Conservation (phyloP, 2,113 vertebrate genomes). For the Trochalopteron elliotii region DNA sequence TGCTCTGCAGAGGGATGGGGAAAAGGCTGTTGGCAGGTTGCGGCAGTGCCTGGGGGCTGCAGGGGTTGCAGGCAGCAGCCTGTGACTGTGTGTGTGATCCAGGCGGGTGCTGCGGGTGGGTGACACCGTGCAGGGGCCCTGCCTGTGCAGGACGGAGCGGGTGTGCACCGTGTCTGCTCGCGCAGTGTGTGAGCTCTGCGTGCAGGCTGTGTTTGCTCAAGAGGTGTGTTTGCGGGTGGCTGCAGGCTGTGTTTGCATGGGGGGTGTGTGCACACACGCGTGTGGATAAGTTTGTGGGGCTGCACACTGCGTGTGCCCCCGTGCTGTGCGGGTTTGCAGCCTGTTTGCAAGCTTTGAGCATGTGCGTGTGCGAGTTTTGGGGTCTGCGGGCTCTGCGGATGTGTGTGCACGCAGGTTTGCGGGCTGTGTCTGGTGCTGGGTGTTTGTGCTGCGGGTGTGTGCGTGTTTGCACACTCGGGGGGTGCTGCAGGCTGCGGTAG, state of each 20-base stretch:
- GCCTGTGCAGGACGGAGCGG: background rate
- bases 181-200: background rate
- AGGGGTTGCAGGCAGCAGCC: background rate
- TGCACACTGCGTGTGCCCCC: background rate
- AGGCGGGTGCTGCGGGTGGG: background rate
- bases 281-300: background rate
- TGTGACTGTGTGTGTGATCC: background rate
- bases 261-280: fast-evolving
- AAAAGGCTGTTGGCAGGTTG: background rate
- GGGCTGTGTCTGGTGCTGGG: background rate
- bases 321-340: background rate
- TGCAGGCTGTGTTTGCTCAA: background rate
- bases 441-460: background rate
- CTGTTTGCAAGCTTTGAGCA: background rate
- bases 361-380: background rate
- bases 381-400: background rate
- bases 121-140: background rate
- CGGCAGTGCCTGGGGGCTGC: background rate
- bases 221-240: background rate
- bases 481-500: background rate
- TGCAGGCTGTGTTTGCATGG: background rate
- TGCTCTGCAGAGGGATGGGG: background rate
- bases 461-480: background rate
- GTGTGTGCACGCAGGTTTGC: background rate
- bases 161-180: background rate